A percentile compares a stretch with the other conserved stretches of the same genome.
Evolutionary conservation across 2,113 vertebrate species (phyloP).

Genomic region (Etheostoma spectabile): DNA sequence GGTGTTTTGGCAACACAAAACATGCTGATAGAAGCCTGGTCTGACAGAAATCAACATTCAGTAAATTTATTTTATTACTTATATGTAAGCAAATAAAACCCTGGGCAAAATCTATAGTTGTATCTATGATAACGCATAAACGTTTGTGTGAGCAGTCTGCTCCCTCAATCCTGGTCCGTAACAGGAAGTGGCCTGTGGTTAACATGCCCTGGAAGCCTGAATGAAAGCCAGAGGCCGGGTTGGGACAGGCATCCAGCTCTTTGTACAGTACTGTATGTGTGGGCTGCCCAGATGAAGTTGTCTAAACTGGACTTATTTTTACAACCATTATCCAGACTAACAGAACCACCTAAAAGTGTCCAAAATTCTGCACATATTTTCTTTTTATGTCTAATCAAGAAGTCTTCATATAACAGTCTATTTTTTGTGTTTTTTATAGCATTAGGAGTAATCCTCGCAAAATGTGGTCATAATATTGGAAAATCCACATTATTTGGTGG

Average conservation of each 20-base stretch:
- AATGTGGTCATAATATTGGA: slow-evolving; percentile 37
- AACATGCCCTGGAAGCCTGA: slow-evolving; percentile 64
- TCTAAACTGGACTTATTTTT: slow-evolving; percentile 68
- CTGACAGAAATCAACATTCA: neutral
- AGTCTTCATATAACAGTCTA: slow-evolving; percentile 15
- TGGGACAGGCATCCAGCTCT: slow-evolving; percentile 63
- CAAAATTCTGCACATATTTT: slow-evolving; percentile 49
- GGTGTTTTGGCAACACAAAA: slow-evolving; percentile 28
- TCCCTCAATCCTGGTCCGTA: slow-evolving; percentile 58
- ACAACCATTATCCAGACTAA: slow-evolving; percentile 48
- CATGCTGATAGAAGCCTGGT: neutral
- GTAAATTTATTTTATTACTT: neutral
- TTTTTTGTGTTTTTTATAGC: slow-evolving; percentile 45
- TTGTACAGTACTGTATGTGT: slow-evolving; percentile 61
- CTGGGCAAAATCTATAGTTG: neutral
- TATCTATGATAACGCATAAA: neutral
- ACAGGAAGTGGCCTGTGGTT: slow-evolving; percentile 80
- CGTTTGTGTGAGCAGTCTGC: slow-evolving; percentile 22
- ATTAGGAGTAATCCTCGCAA: slow-evolving; percentile 11
- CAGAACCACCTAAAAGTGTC: slow-evolving; percentile 42
- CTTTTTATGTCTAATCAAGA: slow-evolving; percentile 37
- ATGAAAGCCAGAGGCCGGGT: slow-evolving; percentile 62
- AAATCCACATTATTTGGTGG: slow-evolving; percentile 41
- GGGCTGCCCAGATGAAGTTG: slow-evolving; percentile 60
- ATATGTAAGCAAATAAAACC: neutral